Percentiles rank a stretch among this genome's conserved stretches.
These are phyloP conservation scores for Mustela lutreola DNA, from an alignment of 2,113 vertebrate species.

Conservation along the genomic window DNA sequence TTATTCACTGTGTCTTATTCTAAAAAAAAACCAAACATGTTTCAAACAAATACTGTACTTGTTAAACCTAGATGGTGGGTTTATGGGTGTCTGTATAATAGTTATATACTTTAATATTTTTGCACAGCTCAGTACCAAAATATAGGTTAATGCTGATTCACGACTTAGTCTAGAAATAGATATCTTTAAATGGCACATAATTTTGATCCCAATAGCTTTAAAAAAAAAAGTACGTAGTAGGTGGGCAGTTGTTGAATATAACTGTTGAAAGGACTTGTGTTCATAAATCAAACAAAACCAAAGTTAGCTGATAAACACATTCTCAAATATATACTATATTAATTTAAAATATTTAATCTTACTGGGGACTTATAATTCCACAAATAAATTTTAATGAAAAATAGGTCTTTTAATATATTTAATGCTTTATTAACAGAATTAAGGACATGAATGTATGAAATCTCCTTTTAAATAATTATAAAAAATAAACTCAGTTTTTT, in stretches of 20 bases:
- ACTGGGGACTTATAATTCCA: neutral
- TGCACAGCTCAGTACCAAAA: neutral
- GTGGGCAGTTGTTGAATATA: neutral
- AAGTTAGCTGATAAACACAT: neutral
- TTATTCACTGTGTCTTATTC: neutral
- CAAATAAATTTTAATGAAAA: neutral
- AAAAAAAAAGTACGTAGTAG: neutral
- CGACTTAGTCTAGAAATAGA: neutral
- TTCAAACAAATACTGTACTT: neutral
- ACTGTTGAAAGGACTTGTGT: neutral
- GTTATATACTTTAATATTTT: neutral
- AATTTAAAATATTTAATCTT: neutral
- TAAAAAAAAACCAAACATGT: neutral
- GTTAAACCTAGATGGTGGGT: neutral
- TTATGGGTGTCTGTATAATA: neutral
- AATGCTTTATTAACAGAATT: conserved; percentile 1
- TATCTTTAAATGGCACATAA: neutral
- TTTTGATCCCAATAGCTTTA: neutral
- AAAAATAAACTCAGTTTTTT: neutral
- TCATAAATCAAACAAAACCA: neutral
- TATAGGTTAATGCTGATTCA: neutral
- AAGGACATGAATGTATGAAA: neutral
- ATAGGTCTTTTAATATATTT: neutral
- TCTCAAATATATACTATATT: neutral
- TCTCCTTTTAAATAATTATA: neutral